A percentile compares a stretch with the other conserved stretches of the same genome.
phyloP scores from a whole-genome alignment of 2,797 vertebrate genomes.

The Lepus townsendii region DNA sequence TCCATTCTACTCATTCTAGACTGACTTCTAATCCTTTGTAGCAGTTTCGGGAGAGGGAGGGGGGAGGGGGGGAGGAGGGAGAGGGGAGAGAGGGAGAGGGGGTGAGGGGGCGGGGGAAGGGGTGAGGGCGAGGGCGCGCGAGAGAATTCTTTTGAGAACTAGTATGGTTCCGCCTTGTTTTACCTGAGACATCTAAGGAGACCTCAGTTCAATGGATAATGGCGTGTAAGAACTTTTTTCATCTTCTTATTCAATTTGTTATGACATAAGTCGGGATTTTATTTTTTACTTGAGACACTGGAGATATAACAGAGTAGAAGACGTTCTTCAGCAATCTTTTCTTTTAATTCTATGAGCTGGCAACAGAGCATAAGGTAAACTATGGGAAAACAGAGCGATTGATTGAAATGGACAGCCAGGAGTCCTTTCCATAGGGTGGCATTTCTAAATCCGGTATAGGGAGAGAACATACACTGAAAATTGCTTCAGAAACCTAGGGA shows the following conservation, averaged over 20 bases:
- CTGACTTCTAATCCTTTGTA: constrained; percentile 31
- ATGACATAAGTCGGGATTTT: constrained; percentile 24
- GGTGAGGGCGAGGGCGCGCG: neutral
- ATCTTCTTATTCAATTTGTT: constrained; percentile 21
- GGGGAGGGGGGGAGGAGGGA: neutral
- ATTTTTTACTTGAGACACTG: neutral
- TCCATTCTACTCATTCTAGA: neutral
- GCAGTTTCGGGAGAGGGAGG: neutral
- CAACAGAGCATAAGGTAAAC: neutral
- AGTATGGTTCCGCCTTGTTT: neutral
- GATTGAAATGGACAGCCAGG: neutral
- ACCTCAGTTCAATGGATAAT: constrained; percentile 46
- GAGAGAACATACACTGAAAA: neutral
- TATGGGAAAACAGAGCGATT: neutral
- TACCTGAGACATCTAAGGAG: constrained; percentile 1
- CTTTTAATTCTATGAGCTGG: constrained; percentile 22
- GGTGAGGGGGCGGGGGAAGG: neutral
- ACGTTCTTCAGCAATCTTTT: neutral
- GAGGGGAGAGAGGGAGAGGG: constrained; percentile 27
- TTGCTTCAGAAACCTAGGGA: constrained; percentile 23
- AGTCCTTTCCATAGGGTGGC: neutral
- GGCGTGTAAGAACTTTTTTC: constrained; percentile 34
- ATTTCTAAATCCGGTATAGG: neutral
- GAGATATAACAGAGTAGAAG: neutral
- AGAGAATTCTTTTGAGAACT: constrained; percentile 56